Evolutionary conservation across 2,113 vertebrate genomes (phyloP), one percentile per base, ranked within the genome.

Genomic region (Cheilinus undulatus): DNA sequence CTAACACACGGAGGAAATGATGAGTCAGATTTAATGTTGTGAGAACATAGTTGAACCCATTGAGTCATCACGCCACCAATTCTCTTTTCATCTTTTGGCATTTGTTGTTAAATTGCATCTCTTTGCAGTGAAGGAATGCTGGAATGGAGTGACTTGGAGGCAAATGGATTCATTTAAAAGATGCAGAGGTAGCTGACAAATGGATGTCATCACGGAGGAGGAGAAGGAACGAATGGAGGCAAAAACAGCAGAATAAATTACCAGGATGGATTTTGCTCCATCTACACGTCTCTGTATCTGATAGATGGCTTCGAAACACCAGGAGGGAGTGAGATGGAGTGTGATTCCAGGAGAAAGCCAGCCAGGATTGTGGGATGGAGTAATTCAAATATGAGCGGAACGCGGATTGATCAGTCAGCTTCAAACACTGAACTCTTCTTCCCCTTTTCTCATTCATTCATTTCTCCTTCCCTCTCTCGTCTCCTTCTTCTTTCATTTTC

Each of bases 171-270:
- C 71, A 46, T 62, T 79, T 57, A 32, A 52, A 71, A 65, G 64
- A 77, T 6, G 66, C 28, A 24, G 68, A 50, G 28, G 64, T 68
- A 14, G 46, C 74, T 86, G 80, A 88, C 52, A 72, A 77, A 80
- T 74, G 54, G 69, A 65, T 38, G 78, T 27, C 64, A 51, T 61
- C 60, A 10, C 27, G 0, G 26, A 62, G 60, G 63, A 65, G 53
- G 14, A 15, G 49, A 38, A 45, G 38, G 58, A 69, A 62, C 23
- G 48, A 72, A 85, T 11, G 49, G 27, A 19, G 23, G 56, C 24
- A 40, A 68, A 74, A 61, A 65, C 69, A 66, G 70, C 62, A n/a
- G 77, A 76, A 86, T 64, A 51, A 73, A 87, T 87, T 50, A 78
- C 76, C 23, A 48, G 24, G 64, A 61, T 1, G 58, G 67, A 63